phyloP scores from a whole-genome alignment of 2,888 invertebrate species.

The Arrhopalites spinosus region DNA sequence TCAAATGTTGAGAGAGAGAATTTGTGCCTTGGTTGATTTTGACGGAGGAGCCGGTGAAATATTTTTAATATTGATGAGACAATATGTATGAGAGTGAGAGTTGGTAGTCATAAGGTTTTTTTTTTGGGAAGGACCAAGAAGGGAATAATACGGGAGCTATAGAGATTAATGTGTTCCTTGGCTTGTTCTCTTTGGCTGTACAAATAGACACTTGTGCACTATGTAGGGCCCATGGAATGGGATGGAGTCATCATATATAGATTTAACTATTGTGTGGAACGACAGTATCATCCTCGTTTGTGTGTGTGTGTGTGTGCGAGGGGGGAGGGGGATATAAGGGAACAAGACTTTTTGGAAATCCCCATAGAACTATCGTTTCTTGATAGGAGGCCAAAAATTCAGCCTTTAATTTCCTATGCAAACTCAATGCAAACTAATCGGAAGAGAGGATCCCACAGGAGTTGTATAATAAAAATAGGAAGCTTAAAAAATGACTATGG shows the following conservation, averaged over 20 bases:
- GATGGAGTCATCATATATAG: too few relatives aligned
- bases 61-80: constrained; percentile 19
- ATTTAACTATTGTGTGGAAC: too few relatives aligned
- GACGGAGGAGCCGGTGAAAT: constrained; percentile 4
- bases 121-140: constrained; percentile 11
- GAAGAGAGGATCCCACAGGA: constrained; percentile 50
- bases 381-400: constrained; percentile 54
- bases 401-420: constrained; percentile 56
- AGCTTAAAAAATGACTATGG: constrained; percentile 40
- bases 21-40: too few relatives aligned
- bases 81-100: background rate
- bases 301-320: background rate
- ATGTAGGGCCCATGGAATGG: too few relatives aligned
- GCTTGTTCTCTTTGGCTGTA: too few relatives aligned
- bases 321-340: background rate
- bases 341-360: constrained; percentile 52
- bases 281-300: too few relatives aligned
- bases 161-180: background rate
- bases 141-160: background rate
- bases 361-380: constrained; percentile 56
- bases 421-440: constrained; percentile 55
- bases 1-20: too few relatives aligned
- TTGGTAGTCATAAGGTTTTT: background rate
- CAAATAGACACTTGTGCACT: too few relatives aligned
- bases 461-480: constrained; percentile 54